phyloP scores from a whole-genome alignment of 2,113 vertebrate species.

The Mormoops blainvillei region DNA sequence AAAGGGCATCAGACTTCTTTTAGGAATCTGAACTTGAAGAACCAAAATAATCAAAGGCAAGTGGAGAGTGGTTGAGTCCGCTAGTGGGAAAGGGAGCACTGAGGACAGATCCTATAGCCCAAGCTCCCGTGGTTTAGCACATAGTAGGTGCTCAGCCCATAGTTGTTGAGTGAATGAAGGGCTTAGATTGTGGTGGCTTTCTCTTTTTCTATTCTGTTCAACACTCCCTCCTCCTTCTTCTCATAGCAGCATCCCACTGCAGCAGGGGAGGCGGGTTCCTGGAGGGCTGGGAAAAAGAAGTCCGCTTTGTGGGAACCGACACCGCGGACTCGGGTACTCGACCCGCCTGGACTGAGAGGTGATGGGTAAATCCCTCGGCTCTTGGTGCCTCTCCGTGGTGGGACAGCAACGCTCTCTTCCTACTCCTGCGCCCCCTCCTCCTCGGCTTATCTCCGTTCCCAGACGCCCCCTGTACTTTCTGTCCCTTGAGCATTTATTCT shows the following conservation, averaged over 20 bases:
- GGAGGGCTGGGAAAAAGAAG: not conserved
- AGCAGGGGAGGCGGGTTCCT: not conserved
- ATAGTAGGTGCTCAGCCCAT: fast-evolving
- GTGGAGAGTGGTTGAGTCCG: not conserved
- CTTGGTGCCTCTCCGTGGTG: not conserved
- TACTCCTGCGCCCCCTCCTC: not conserved
- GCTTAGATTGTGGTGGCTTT: not conserved
- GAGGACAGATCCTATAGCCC: not conserved
- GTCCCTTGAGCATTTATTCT: not conserved
- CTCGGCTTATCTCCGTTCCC: not conserved
- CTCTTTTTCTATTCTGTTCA: not conserved
- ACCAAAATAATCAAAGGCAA: not conserved
- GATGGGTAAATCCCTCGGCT: not conserved
- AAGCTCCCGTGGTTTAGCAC: fast-evolving
- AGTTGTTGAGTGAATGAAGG: not conserved
- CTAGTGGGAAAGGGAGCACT: not conserved
- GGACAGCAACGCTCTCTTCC: no score
- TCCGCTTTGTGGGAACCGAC: not conserved
- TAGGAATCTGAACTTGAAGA: not conserved
- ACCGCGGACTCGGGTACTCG: fast-evolving
- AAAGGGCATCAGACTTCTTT: not conserved
- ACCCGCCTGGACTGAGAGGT: not conserved
- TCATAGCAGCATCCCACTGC: not conserved
- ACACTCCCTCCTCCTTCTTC: not conserved
- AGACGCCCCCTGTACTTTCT: not conserved